phyloP scores from a whole-genome alignment of 2,113 vertebrate species.

The Todiramphus saurophagus region DNA sequence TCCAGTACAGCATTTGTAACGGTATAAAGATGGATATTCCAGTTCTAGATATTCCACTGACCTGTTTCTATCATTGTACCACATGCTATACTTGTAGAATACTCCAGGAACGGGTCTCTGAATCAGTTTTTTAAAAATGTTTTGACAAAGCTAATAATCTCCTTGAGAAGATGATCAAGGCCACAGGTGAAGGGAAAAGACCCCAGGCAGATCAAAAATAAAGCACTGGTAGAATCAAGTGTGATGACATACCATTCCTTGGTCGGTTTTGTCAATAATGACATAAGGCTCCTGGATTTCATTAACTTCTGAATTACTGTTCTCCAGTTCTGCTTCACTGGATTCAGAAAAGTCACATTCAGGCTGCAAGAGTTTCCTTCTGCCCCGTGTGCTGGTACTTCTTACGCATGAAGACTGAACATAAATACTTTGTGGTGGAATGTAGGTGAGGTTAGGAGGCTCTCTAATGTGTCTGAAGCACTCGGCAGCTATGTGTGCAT shows the following conservation, averaged over 20 bases:
- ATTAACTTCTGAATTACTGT: background rate
- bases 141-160: background rate
- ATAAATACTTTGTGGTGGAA: conserved; percentile 37
- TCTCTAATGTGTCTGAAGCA: conserved; percentile 42
- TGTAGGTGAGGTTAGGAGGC: conserved; percentile 69
- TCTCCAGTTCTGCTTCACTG: background rate
- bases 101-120: background rate
- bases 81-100: background rate
- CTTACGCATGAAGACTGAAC: background rate
- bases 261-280: conserved; percentile 20
- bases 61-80: background rate
- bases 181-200: background rate
- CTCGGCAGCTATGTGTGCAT: background rate
- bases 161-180: background rate
- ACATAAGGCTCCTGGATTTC: conserved; percentile 63
- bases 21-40: background rate
- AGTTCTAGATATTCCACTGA: background rate
- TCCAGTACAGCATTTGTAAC: background rate
- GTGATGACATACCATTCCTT: background rate
- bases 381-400: background rate
- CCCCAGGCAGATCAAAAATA: background rate
- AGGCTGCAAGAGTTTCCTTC: background rate
- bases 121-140: background rate
- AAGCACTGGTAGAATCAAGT: background rate
- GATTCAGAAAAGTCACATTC: background rate